These are phyloP conservation scores for Labrus mixtus DNA, from an alignment of 2,113 vertebrate genomes.

Conservation along the genomic window DNA sequence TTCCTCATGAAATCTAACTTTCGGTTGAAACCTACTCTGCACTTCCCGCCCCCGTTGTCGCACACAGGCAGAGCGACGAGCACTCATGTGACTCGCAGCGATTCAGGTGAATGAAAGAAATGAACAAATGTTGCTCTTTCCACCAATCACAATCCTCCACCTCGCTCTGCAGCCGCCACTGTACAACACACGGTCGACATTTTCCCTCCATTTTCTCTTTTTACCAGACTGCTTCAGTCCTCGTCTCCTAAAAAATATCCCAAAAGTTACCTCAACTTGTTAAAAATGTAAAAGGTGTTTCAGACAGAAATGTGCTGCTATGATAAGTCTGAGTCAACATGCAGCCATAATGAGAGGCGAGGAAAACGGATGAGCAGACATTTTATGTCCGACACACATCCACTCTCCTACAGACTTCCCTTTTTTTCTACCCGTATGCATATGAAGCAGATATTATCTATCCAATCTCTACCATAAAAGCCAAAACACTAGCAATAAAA, in stretches of 20 bases:
- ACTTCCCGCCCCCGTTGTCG: conserved; percentile 49
- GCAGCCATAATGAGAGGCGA: conserved; percentile 35
- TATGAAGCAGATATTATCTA: conserved; percentile 44
- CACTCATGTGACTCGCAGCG: conserved; percentile 75
- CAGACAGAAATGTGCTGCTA: conserved; percentile 11
- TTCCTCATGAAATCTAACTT: conserved; percentile 16
- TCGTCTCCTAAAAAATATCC: conserved; percentile 6
- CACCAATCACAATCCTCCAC: conserved; percentile 86
- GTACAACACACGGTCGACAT: conserved; percentile 73
- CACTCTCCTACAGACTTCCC: conserved; percentile 24
- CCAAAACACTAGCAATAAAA: conserved; percentile 17
- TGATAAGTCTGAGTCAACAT: conserved; percentile 50
- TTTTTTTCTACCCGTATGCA: conserved; percentile 4
- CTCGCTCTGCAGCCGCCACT: conserved; percentile 77
- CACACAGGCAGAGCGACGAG: conserved; percentile 34
- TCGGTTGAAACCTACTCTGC: conserved; percentile 36
- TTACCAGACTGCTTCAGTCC: conserved; percentile 11
- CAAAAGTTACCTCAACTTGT: background rate
- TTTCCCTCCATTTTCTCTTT: conserved; percentile 78
- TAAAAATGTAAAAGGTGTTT: background rate
- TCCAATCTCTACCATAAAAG: conserved; percentile 30
- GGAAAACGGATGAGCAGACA: conserved; percentile 73
- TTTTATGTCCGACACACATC: conserved; percentile 65
- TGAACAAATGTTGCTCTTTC: conserved; percentile 78
- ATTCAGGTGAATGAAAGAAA: conserved; percentile 81